phyloP scores from a whole-genome alignment of 1,140 invertebrate species.

The Ceratina calcarata region DNA sequence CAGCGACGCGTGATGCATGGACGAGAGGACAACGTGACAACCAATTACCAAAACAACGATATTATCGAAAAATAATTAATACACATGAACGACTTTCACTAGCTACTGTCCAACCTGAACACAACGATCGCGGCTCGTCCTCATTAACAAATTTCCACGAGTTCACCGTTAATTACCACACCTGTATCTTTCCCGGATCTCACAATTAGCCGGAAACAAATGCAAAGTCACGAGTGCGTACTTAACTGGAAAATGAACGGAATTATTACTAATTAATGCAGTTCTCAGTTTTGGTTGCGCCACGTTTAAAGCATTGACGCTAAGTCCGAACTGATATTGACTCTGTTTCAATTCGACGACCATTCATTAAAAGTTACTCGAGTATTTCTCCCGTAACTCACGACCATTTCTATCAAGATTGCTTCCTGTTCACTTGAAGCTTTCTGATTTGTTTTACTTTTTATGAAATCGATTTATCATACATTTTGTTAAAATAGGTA shows the following conservation, averaged over 20 bases:
- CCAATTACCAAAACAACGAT: slow-evolving; percentile 15
- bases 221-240: slow-evolving; percentile 9
- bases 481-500: too few species aligned
- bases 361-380: too few species aligned
- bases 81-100: background rate
- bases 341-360: too few species aligned
- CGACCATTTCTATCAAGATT: too few species aligned
- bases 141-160: slow-evolving; percentile 19
- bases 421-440: too few species aligned
- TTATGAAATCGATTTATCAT: too few species aligned
- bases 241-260: slow-evolving; percentile 19
- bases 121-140: background rate
- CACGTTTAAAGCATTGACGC: too few species aligned
- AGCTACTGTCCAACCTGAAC: background rate
- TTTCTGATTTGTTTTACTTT: too few species aligned
- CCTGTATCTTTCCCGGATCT: background rate
- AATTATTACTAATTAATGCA: slow-evolving; percentile 12
- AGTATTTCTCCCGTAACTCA: too few species aligned
- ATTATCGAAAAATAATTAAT: slow-evolving; percentile 27
- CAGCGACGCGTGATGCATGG: background rate
- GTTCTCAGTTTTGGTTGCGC: background rate
- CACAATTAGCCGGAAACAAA: background rate
- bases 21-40: background rate
- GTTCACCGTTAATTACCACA: background rate
- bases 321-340: too few species aligned